A percentile compares a stretch with the other conserved stretches of the same genome.
phyloP scores from a whole-genome alignment of 1,140 invertebrate species.

The Mercenaria mercenaria region DNA sequence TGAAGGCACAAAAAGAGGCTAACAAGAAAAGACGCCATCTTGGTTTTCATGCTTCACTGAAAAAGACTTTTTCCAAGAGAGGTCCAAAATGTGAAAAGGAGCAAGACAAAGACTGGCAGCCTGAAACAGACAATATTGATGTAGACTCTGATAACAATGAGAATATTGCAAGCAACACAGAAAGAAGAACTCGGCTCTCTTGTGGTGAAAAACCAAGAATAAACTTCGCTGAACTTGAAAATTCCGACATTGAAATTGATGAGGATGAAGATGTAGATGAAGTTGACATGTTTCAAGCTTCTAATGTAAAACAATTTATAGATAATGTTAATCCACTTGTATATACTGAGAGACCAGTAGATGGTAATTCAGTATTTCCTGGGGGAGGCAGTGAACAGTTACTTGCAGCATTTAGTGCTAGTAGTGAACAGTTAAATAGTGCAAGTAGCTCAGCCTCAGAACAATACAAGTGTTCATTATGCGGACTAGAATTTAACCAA shows the following conservation, averaged over 20 bases:
- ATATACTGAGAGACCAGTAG: neutral
- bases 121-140: neutral
- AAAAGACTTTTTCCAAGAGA: conserved; percentile 34
- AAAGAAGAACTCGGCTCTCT: conserved; percentile 29
- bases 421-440: neutral
- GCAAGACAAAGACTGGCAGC: neutral
- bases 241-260: conserved; percentile 52
- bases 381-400: neutral
- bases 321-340: neutral
- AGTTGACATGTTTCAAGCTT: neutral
- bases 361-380: neutral
- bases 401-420: neutral
- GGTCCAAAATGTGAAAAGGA: neutral
- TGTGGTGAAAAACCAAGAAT: conserved; percentile 45
- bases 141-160: neutral
- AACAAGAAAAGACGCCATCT: neutral
- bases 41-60: neutral
- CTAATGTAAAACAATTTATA: neutral
- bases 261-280: neutral
- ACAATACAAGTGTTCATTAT: conserved; percentile 41
- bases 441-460: neutral
- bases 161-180: neutral
- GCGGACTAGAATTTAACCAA: conserved; percentile 65
- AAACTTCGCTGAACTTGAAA: conserved; percentile 60
- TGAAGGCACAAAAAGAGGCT: neutral